Percentiles rank a stretch among this genome's conserved stretches.
Conservation (phyloP, 2,888 invertebrate species). For the Sylvicola cinctus region DNA sequence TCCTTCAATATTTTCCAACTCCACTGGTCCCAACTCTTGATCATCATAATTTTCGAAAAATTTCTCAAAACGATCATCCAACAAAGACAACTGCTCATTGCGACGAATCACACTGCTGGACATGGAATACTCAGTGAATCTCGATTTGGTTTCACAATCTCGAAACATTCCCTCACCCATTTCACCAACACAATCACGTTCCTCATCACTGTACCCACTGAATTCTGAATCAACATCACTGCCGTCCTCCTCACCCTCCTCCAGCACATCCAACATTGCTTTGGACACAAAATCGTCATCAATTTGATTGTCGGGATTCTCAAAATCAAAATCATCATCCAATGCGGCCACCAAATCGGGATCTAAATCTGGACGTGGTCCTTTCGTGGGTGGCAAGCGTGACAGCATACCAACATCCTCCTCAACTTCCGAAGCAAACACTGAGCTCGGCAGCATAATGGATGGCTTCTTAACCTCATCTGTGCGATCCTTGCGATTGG, state of each 20-base stretch:
- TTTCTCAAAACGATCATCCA: conserved; percentile 80
- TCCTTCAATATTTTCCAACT: conserved; percentile 74
- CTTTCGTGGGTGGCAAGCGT: conserved; percentile 23
- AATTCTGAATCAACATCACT: conserved; percentile 8
- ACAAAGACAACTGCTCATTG: conserved; percentile 56
- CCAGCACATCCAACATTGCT: conserved; percentile 27
- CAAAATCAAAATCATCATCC: conserved; percentile 80
- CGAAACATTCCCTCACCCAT: conserved; percentile 27
- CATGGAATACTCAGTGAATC: conserved; percentile 87
- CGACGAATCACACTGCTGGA: conserved; percentile 74
- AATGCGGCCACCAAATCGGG: conserved; percentile 83
- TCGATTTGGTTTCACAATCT: conserved; percentile 57
- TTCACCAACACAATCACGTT: conserved; percentile 23
- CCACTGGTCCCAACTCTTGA: conserved; percentile 72
- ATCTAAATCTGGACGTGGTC: conserved; percentile 55
- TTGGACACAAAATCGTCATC: conserved; percentile 84
- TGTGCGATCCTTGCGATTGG: conserved; percentile 11
- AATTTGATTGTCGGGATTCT: conserved; percentile 60
- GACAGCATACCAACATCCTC: conserved; percentile 49
- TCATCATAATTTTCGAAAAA: conserved; percentile 73
- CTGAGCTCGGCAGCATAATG: conserved; percentile 52
- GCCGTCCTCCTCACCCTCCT: conserved; percentile 11
- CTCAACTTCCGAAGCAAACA: conserved; percentile 71
- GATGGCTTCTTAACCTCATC: conserved; percentile 8
- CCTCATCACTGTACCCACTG: conserved; percentile 14